phyloP scores from a whole-genome alignment of 2,113 vertebrate species.

The Lophura nycthemera region DNA sequence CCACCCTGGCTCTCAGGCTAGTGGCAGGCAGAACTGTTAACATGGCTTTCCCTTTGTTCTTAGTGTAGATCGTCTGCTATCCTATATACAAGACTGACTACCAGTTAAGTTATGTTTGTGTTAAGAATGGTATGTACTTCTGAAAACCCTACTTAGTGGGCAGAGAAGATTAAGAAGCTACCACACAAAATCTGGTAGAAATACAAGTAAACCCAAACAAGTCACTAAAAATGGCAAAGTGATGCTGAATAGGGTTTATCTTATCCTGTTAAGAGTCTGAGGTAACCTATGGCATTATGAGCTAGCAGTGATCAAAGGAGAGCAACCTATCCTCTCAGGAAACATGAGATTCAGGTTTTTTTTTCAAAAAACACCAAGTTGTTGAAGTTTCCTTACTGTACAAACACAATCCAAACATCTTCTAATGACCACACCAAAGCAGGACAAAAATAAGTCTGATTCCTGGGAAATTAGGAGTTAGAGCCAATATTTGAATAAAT shows the following conservation, averaged over 20 bases:
- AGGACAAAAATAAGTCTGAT: neutral
- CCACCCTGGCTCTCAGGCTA: no score
- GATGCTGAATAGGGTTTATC: neutral
- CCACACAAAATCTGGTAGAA: neutral
- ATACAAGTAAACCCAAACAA: neutral
- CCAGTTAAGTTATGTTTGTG: neutral
- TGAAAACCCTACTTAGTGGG: neutral
- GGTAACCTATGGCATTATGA: neutral
- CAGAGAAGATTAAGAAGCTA: neutral
- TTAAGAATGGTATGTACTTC: neutral
- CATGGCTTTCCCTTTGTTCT: neutral
- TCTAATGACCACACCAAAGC: neutral
- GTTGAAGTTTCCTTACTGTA: neutral
- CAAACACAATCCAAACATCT: neutral
- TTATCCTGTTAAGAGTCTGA: neutral
- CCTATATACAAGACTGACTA: neutral
- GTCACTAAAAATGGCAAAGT: neutral
- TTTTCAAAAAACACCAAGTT: neutral
- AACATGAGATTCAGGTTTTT: neutral
- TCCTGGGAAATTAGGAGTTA: neutral
- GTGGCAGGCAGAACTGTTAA: neutral
- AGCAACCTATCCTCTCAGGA: neutral
- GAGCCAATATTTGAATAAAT: neutral
- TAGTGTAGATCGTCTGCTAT: neutral
- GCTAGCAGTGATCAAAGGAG: neutral